phyloP scores from a whole-genome alignment of 2,888 invertebrate species.

The Tridacna gigas region DNA sequence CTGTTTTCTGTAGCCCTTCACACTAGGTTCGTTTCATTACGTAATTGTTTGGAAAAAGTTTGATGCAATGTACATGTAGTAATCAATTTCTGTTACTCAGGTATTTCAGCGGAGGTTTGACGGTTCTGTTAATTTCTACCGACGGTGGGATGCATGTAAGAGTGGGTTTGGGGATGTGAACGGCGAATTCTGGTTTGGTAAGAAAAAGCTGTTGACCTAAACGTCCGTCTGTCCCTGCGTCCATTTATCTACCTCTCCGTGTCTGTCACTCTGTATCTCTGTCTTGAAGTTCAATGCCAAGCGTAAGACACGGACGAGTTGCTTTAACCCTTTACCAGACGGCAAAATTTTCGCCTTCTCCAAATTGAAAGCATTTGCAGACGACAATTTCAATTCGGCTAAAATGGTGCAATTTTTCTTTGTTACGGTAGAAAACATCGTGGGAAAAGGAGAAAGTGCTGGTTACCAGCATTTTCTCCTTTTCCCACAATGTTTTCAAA shows the following conservation, averaged over 20 bases:
- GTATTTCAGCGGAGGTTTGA: not conserved
- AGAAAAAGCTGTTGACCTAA: not conserved
- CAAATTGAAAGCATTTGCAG: too few relatives aligned
- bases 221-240: not conserved
- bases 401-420: too few relatives aligned
- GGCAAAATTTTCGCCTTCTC: too few relatives aligned
- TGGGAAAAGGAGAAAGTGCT: too few relatives aligned
- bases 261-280: too few relatives aligned
- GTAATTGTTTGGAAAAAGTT: not conserved
- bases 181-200: constrained; percentile 8
- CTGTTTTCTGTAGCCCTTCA: not conserved
- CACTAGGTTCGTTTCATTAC: not conserved
- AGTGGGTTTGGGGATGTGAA: not conserved
- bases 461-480: too few relatives aligned
- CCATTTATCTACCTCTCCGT: not conserved
- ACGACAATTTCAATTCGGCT: too few relatives aligned
- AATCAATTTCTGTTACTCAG: not conserved
- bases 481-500: too few relatives aligned
- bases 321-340: too few relatives aligned
- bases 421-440: too few relatives aligned
- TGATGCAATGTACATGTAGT: not conserved
- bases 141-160: not conserved
- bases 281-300: too few relatives aligned
- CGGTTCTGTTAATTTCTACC: not conserved
- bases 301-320: too few relatives aligned